Percentiles rank a stretch among this genome's conserved stretches.
Evolutionary conservation across 2,888 invertebrate species (phyloP).

Genomic region (Plebejus argus): DNA sequence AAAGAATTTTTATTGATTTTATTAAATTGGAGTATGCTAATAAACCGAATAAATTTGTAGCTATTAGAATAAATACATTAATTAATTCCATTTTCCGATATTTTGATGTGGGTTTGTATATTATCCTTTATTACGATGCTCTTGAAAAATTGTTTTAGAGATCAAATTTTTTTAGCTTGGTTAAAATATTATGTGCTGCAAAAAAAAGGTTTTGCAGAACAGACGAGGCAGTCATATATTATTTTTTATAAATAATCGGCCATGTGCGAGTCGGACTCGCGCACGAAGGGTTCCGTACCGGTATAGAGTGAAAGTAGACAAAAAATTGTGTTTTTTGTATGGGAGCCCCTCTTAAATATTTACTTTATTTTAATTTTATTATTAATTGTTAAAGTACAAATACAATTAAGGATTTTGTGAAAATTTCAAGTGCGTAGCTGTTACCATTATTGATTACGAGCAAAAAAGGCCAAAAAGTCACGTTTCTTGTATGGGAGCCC

Average conservation of each 20-base stretch:
- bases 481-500: no score
- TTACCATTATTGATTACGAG: no score
- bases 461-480: no score
- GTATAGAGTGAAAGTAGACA: no score
- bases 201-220: neutral
- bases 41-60: constrained; percentile 27
- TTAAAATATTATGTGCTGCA: neutral
- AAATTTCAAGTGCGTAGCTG: no score
- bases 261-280: no score
- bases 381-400: no score
- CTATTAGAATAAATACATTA: constrained; percentile 29
- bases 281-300: no score
- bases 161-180: neutral
- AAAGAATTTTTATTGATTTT: constrained; percentile 20
- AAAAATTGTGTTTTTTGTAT: no score
- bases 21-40: constrained; percentile 27
- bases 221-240: neutral
- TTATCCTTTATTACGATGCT: neutral
- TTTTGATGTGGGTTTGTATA: neutral
- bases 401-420: no score
- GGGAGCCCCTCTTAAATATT: no score
- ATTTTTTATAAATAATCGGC: neutral
- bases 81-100: constrained; percentile 23
- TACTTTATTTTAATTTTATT: no score
- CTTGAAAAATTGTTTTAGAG: constrained; percentile 7